These are phyloP conservation scores for Coregonus sp. DNA, from an alignment of 2,797 vertebrate species.

Conservation along the genomic window DNA sequence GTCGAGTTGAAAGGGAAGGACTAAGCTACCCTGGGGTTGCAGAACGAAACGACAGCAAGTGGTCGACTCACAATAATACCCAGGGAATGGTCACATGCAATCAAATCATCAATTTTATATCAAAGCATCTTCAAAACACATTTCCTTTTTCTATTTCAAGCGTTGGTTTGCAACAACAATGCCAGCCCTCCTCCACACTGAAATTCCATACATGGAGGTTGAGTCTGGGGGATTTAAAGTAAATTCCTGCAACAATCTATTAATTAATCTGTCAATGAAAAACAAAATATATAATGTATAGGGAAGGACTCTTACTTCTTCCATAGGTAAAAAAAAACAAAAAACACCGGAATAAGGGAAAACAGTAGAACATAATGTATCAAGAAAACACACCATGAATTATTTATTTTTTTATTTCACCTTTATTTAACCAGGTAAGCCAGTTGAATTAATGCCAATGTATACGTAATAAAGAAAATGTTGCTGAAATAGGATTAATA, in stretches of 20 bases:
- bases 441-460: neutral
- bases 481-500: slow-evolving; percentile 19
- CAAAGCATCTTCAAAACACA: slow-evolving; percentile 6
- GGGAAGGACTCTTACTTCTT: neutral
- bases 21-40: slow-evolving; percentile 59
- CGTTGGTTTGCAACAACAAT: neutral
- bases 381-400: neutral
- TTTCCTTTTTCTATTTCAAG: neutral
- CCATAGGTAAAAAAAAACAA: neutral
- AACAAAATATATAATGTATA: neutral
- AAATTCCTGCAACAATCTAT: neutral
- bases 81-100: neutral
- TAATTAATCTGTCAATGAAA: neutral
- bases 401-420: too few relatives aligned
- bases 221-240: neutral
- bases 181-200: neutral
- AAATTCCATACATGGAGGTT: neutral
- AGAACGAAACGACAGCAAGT: slow-evolving; percentile 51
- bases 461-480: neutral
- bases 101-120: slow-evolving; percentile 12
- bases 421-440: too few relatives aligned
- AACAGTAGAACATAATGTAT: neutral
- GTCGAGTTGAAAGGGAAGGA: slow-evolving; percentile 57
- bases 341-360: neutral
- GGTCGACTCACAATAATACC: slow-evolving; percentile 49